Evolutionary conservation across 2,797 vertebrate species (phyloP), one percentile per base, ranked within the genome.

Genomic region (Eremophila alpestris): DNA sequence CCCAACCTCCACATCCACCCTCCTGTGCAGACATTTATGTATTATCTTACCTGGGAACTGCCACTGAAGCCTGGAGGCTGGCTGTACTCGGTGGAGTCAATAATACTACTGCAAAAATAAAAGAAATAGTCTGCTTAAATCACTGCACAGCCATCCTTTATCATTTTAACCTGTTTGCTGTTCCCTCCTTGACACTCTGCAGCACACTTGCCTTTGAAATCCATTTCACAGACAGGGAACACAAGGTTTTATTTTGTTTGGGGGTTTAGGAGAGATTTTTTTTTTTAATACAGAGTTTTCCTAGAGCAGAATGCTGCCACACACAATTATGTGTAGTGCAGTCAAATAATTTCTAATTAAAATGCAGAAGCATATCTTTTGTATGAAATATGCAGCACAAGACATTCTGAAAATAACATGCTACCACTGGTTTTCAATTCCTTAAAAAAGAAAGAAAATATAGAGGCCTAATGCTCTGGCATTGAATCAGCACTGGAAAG

Each of bases 21-120:
- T 58, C 46, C 60, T 7, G 1, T 23, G 49, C 13, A 93, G 46
- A 90, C 60, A 83, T 49, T 59, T 34, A 40, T 20, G 2, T 7
- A 68, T 85, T 55, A 51, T 56, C 93, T 97, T 97, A 99, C 99
- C 98, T 99, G 99, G 84, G 98, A 98, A 84, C 98, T 98, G 95
- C 98, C 99, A 94, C 98, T 98, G 98, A 99, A 99, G 91, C 99
- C 99, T 86, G 99, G 99, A 94, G 99, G 98, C 64, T 99, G 99
- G 93, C 96, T 99, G 94, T 99, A 99, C 94, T 99, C 99, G 69
- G 99, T 97, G 27, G 99, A 97, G 90, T 99, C 99, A 83, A 99
- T 99, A 97, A 99, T 99, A 98, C 98, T 99, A 97, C 98, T 99
- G 97, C 96, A 98, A 98, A 91, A 97, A 59, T 67, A 97, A 97